phyloP scores from a whole-genome alignment of 2,113 vertebrate species.

The Zosterops borbonicus region DNA sequence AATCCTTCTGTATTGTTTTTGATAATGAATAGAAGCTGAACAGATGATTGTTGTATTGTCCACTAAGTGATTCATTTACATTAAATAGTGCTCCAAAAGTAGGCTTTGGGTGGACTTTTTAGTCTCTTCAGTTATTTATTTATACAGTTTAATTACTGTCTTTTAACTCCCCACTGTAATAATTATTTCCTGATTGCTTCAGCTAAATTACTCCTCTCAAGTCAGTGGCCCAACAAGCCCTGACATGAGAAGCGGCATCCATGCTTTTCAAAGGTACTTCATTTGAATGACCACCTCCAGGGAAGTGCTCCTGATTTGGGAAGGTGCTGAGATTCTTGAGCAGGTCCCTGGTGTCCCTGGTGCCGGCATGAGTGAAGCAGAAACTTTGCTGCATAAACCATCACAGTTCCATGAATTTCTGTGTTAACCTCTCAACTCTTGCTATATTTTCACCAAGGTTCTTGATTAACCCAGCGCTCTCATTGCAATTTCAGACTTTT shows the following conservation, averaged over 20 bases:
- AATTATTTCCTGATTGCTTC: conserved; percentile 52
- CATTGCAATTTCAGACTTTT: not conserved
- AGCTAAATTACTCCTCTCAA: conserved; percentile 39
- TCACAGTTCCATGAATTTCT: not conserved
- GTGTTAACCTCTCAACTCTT: not conserved
- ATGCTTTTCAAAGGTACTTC: not conserved
- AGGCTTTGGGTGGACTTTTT: conserved; percentile 39
- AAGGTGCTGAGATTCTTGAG: not conserved
- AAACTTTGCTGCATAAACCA: not conserved
- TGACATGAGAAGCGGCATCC: not conserved
- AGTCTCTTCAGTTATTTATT: conserved; percentile 52
- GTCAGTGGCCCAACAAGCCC: not conserved
- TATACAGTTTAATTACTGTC: conserved; percentile 28
- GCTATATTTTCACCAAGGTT: not conserved
- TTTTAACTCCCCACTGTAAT: conserved; percentile 46
- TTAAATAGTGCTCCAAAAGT: conserved; percentile 55
- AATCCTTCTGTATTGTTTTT: conserved; percentile 63
- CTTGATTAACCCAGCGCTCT: not conserved
- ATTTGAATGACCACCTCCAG: not conserved
- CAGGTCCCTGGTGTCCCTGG: not conserved
- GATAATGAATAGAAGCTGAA: conserved; percentile 68
- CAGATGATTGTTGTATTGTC: conserved; percentile 67
- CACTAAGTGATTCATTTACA: conserved; percentile 66
- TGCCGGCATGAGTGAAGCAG: not conserved
- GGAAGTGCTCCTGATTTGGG: not conserved